phyloP scores from a whole-genome alignment of 2,888 invertebrate species.

The Chrysotoxum bicinctum region DNA sequence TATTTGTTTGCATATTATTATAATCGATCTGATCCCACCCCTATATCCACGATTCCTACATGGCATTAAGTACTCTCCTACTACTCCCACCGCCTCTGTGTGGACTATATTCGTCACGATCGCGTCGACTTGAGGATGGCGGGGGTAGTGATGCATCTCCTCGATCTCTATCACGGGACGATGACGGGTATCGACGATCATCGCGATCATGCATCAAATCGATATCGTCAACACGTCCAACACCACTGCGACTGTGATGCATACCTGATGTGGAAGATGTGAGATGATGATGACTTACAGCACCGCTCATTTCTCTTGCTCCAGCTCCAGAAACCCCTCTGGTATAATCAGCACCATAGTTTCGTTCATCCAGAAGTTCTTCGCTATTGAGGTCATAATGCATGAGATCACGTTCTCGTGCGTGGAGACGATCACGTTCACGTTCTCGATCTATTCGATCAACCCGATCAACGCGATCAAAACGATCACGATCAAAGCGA shows the following conservation, averaged over 20 bases:
- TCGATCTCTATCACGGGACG: conserved; percentile 75
- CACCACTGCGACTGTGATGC: conserved; percentile 75
- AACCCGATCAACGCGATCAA: conserved; percentile 50
- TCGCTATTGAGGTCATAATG: conserved; percentile 81
- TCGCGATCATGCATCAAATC: conserved; percentile 80
- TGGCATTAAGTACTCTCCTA: conserved; percentile 82
- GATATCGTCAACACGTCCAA: conserved; percentile 78
- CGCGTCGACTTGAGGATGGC: conserved; percentile 78
- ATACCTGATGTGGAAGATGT: conserved; percentile 74
- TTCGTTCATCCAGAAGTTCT: conserved; percentile 80
- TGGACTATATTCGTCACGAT: conserved; percentile 82
- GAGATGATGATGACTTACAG: conserved; percentile 66
- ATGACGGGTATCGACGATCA: conserved; percentile 76
- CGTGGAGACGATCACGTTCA: conserved; percentile 79
- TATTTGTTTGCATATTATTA: conserved; percentile 75
- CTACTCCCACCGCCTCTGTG: conserved; percentile 82
- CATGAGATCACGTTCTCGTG: conserved; percentile 81
- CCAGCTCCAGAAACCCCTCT: conserved; percentile 77
- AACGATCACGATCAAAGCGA: conserved; percentile 70
- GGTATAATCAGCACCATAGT: conserved; percentile 79
- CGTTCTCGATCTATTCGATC: conserved; percentile 74
- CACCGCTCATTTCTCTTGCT: conserved; percentile 45
- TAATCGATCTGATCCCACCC: conserved; percentile 82
- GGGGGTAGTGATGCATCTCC: conserved; percentile 78
- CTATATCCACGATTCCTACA: conserved; percentile 83